phyloP scores from a whole-genome alignment of 2,113 vertebrate species.

The Turdus rufiventris region DNA sequence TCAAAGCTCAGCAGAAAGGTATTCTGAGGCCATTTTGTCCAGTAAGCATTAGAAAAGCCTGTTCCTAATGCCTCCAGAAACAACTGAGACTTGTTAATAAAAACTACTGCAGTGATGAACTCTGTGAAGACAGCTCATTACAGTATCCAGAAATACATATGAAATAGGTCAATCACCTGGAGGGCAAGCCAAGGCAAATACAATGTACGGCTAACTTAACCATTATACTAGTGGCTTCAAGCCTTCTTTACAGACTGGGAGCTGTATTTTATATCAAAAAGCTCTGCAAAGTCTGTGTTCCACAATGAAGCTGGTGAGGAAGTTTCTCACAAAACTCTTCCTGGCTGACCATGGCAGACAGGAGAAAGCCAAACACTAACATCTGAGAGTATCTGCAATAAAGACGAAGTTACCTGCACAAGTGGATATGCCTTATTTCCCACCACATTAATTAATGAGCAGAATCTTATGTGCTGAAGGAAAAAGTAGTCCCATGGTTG shows the following conservation, averaged over 20 bases:
- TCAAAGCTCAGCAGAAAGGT: background rate
- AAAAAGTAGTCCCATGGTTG: background rate
- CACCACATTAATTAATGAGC: background rate
- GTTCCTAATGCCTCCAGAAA: background rate
- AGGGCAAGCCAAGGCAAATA: background rate
- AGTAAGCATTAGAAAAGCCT: background rate
- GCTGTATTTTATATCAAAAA: background rate
- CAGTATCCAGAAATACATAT: background rate
- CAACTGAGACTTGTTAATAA: background rate
- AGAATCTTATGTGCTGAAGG: background rate
- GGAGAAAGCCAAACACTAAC: accelerated
- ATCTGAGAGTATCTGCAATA: background rate
- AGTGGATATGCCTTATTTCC: background rate
- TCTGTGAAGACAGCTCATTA: background rate
- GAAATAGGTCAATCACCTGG: background rate
- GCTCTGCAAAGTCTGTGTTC: background rate
- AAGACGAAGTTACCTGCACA: background rate
- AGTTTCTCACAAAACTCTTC: background rate
- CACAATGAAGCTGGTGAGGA: background rate
- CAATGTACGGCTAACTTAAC: background rate
- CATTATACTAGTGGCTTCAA: background rate
- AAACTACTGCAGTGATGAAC: background rate
- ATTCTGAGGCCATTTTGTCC: background rate
- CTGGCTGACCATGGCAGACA: background rate
- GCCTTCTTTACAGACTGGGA: background rate